Percentiles rank a stretch among this genome's conserved stretches.
These are phyloP conservation scores for Parnassius smintheus DNA, from an alignment of 2,888 invertebrate genomes.

Conservation along the genomic window DNA sequence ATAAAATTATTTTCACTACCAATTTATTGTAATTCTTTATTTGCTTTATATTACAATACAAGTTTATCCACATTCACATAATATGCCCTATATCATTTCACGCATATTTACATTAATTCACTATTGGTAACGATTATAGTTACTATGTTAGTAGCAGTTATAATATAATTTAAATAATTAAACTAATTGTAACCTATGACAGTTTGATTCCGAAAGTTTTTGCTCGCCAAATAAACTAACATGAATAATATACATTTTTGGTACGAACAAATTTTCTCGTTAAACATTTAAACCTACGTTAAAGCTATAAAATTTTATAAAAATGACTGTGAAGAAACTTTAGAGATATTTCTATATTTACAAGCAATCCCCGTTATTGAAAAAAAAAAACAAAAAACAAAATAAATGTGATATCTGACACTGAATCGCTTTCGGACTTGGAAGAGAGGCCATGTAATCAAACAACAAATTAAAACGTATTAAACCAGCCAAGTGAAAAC, in stretches of 20 bases:
- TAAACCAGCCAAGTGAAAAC: slow-evolving; percentile 42
- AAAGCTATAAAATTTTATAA: slow-evolving; percentile 73
- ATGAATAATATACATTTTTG: slow-evolving; percentile 75
- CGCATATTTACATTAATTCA: slow-evolving; percentile 53
- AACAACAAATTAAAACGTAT: not conserved
- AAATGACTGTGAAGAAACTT: slow-evolving; percentile 71
- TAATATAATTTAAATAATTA: slow-evolving; percentile 65
- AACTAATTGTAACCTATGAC: slow-evolving; percentile 59
- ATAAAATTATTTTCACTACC: slow-evolving; percentile 49
- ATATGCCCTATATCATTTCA: slow-evolving; percentile 53
- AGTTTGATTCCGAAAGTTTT: slow-evolving; percentile 72
- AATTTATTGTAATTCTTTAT: slow-evolving; percentile 70
- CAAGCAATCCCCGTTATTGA: slow-evolving; percentile 35
- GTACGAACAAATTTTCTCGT: slow-evolving; percentile 71
- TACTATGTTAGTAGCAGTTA: slow-evolving; percentile 50
- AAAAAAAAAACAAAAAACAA: slow-evolving; percentile 24
- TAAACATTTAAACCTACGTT: slow-evolving; percentile 60
- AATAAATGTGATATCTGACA: slow-evolving; percentile 7
- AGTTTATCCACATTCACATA: slow-evolving; percentile 39
- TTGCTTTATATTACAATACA: slow-evolving; percentile 56
- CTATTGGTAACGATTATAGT: slow-evolving; percentile 68
- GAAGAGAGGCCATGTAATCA: slow-evolving; percentile 27
- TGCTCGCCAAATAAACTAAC: slow-evolving; percentile 69
- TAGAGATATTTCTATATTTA: slow-evolving; percentile 53
- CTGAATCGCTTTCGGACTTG: slow-evolving; percentile 43